Base-by-base conservation (phyloP, 2,113 vertebrate genomes). In the Tupaia tana region DNA sequence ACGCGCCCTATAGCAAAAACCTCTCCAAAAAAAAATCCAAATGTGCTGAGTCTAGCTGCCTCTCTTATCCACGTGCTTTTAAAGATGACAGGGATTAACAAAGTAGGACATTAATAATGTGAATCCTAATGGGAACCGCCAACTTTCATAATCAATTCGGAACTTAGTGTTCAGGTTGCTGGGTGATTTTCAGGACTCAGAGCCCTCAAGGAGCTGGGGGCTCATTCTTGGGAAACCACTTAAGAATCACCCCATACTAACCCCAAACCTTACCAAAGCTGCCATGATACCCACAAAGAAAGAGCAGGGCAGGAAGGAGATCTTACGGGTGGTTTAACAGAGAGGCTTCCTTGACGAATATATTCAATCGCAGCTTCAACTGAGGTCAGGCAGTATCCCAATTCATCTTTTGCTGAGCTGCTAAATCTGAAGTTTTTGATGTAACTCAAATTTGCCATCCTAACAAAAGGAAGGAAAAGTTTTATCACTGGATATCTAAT, bases 371-470 rank as follows among this genome's bases (percentile, higher is more conserved):
- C 99, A 0, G 99, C 99, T 98, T 99, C 99, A 4, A 99, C 91
- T 0, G 99, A 99, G 86, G 99, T 99, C 93, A 99, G 98, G 81
- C 99, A 99, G 98, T 99, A 99, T 58, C 99, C 99, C 97, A 99
- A 74, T 73, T 99, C 99, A 91, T 99, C 99, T 98, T 99, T 99
- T 9, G 98, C 98, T 0, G 99, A 99, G 94, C 98, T 99, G 98
- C 99, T 99, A 95, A 99, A 99, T 95, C 99, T 98, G 98, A 99
- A 99, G 98, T 99, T 99, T 98, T 99, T 99, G 90, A 99, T 99
- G 96, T 99, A 99, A 98, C 99, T 99, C 98, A 99, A 98, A 97
- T 99, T 99, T 81, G 99, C 99, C 99, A 99, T 99, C 99, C 99
- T 99, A 97, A 91, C 85, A 94, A 24, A 78, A 88, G 63, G 73